These are phyloP conservation scores for Agrochola macilenta DNA, from an alignment of 2,888 invertebrate genomes.

Conservation along the genomic window DNA sequence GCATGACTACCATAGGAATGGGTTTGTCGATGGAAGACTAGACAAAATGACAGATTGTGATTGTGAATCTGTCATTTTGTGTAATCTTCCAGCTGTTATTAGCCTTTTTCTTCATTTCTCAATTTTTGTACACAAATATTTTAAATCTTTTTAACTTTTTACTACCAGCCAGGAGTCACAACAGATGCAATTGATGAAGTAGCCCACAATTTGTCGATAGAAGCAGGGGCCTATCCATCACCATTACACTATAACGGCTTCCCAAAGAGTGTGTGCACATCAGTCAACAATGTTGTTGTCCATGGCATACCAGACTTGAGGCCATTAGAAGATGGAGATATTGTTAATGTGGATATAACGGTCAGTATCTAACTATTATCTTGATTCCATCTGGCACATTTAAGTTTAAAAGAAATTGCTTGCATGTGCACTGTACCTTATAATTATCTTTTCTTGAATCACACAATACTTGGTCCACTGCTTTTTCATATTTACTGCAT, in stretches of 20 bases:
- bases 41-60: too few species aligned
- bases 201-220: slow-evolving; percentile 93
- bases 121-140: neutral
- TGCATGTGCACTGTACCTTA: neutral
- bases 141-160: neutral
- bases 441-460: neutral
- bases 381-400: neutral
- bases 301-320: slow-evolving; percentile 98
- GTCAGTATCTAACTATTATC: slow-evolving; percentile 87
- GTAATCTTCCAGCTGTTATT: neutral
- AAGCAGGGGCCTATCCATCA: slow-evolving; percentile 96
- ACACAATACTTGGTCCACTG: neutral
- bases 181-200: slow-evolving; percentile 96
- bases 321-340: slow-evolving; percentile 95
- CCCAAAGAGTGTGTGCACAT: slow-evolving; percentile 97
- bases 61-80: too few species aligned
- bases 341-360: slow-evolving; percentile 97
- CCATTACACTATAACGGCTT: slow-evolving; percentile 96
- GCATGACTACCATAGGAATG: too few species aligned
- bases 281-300: slow-evolving; percentile 97
- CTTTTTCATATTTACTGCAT: neutral
- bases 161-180: slow-evolving; percentile 93
- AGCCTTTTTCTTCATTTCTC: neutral
- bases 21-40: too few species aligned
- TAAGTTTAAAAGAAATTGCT: neutral